A percentile compares a stretch with the other conserved stretches of the same genome.
Evolutionary conservation across 2,888 invertebrate genomes (phyloP).

Genomic region (Osmoderma eremita): DNA sequence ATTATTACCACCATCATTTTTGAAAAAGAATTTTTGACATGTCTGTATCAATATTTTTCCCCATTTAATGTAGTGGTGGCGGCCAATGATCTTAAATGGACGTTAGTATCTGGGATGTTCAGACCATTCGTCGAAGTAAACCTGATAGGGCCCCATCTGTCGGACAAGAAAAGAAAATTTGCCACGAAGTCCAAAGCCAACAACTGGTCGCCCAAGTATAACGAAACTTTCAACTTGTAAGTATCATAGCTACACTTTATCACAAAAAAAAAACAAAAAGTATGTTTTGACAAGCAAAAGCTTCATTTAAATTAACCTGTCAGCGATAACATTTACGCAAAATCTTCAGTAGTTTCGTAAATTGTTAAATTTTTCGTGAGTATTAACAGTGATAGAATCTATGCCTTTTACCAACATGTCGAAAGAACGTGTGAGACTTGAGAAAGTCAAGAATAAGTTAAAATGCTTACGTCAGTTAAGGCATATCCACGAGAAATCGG

Average conservation of each 20-base stretch:
- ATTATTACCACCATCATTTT: too few relatives aligned
- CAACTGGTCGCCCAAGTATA: constrained; percentile 99
- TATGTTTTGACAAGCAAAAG: neutral
- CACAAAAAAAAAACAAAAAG: neutral
- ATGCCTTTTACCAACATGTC: neutral
- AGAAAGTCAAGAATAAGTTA: constrained; percentile 17
- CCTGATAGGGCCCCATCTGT: constrained; percentile 96
- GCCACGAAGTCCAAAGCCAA: constrained; percentile 98
- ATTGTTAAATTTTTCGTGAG: too few relatives aligned
- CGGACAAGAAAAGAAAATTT: constrained; percentile 97
- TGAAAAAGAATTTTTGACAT: too few relatives aligned
- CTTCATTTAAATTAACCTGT: neutral
- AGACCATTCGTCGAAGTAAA: constrained; percentile 99
- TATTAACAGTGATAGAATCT: neutral
- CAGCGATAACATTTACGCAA: neutral
- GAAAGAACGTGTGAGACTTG: constrained; percentile 7
- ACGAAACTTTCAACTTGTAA: constrained; percentile 99
- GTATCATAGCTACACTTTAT: constrained; percentile 61
- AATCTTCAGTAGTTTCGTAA: neutral
- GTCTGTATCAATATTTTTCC: too few relatives aligned
- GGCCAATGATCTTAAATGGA: constrained; percentile 98
- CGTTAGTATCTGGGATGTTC: constrained; percentile 96
- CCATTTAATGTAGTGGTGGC: constrained; percentile 82
- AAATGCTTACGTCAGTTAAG: constrained; percentile 28
- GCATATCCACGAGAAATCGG: constrained; percentile 26